These are phyloP conservation scores for Polypterus senegalus DNA, from an alignment of 2,113 vertebrate species.

Conservation along the genomic window DNA sequence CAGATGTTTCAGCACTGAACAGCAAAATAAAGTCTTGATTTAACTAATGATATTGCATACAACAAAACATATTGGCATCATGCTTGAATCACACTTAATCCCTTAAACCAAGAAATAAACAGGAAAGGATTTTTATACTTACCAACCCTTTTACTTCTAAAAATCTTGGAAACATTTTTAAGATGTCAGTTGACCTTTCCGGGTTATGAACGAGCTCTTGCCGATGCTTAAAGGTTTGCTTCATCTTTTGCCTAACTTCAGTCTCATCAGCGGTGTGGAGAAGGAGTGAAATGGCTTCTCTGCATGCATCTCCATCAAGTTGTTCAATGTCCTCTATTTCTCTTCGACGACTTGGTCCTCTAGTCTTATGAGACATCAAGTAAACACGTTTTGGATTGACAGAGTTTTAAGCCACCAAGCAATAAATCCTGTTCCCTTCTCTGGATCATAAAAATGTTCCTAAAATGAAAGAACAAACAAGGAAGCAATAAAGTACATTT, in stretches of 20 bases:
- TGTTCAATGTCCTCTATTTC: slow-evolving; percentile 1
- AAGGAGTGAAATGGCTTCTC: slow-evolving; percentile 14
- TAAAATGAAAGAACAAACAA: not conserved
- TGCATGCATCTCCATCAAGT: slow-evolving; percentile 9
- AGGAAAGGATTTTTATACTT: no score
- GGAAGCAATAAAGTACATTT: no score
- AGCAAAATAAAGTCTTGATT: no score
- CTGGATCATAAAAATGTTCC: slow-evolving; percentile 17
- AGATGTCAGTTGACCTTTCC: slow-evolving; percentile 4
- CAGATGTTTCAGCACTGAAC: no score
- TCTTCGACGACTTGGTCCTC: slow-evolving; percentile 1
- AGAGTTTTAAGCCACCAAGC: slow-evolving; percentile 16
- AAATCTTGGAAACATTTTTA: slow-evolving; percentile 13
- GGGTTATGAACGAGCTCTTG: slow-evolving; percentile 14
- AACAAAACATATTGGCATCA: no score
- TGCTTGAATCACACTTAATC: no score
- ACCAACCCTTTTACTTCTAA: slow-evolving; percentile 13
- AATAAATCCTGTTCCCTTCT: slow-evolving; percentile 11
- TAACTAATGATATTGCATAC: no score
- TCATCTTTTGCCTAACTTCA: slow-evolving; percentile 8
- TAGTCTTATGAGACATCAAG: not conserved
- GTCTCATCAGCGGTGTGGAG: slow-evolving; percentile 10
- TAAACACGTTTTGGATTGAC: not conserved
- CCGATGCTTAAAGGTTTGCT: slow-evolving; percentile 9
- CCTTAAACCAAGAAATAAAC: no score